phyloP scores from a whole-genome alignment of 2,888 invertebrate genomes.

The Limnephilus rhombicus region DNA sequence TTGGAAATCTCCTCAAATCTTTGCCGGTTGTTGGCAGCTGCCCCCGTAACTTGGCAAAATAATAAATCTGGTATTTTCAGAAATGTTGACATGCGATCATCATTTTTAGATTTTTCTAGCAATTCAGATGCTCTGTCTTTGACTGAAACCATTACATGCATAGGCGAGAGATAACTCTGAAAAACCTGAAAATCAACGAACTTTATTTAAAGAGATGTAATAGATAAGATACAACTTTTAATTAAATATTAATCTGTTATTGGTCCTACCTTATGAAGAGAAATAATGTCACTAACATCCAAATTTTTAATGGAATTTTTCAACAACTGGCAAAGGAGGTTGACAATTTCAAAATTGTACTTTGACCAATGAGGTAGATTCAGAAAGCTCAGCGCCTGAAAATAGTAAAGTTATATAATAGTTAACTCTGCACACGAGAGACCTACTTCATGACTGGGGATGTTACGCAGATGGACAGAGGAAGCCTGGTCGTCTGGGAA shows the following conservation, averaged over 20 bases:
- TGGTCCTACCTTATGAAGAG: constrained; percentile 51
- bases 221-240: neutral
- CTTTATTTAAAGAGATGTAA: neutral
- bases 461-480: neutral
- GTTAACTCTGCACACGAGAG: neutral
- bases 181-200: constrained; percentile 39
- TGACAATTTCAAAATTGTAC: constrained; percentile 17
- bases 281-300: constrained; percentile 45
- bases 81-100: constrained; percentile 48
- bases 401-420: neutral
- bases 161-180: constrained; percentile 42
- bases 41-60: constrained; percentile 56
- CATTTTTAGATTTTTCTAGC: constrained; percentile 46
- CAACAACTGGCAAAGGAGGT: constrained; percentile 21
- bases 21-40: neutral
- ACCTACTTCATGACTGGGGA: neutral
- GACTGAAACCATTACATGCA: constrained; percentile 15
- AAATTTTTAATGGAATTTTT: constrained; percentile 38
- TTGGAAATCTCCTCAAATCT: constrained; percentile 30
- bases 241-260: neutral
- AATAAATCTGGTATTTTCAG: constrained; percentile 60
- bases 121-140: constrained; percentile 33
- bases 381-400: constrained; percentile 48
- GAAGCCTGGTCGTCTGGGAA: neutral
- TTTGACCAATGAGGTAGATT: constrained; percentile 54